Conservation (phyloP, 2,797 vertebrate species). For the Vireo griseus region DNA sequence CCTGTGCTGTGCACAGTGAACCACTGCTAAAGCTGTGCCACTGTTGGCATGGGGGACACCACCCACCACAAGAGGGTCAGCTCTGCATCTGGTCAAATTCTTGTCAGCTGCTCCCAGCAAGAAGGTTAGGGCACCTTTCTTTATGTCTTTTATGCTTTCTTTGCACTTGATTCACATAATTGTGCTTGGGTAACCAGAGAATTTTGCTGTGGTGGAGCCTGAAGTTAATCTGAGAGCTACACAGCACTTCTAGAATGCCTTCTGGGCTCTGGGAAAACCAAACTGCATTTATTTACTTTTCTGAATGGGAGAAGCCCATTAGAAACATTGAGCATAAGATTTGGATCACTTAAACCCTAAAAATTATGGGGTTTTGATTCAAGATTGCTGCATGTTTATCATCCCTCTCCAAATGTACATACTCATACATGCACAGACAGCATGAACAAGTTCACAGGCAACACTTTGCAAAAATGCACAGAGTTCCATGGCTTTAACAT, state of each 20-base stretch:
- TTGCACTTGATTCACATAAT: not conserved
- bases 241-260: not conserved
- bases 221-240: not conserved
- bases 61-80: not conserved
- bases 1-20: not conserved
- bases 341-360: not conserved
- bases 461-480: not conserved
- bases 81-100: not conserved
- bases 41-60: not conserved
- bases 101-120: not conserved
- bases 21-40: not conserved
- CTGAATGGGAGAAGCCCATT: not conserved
- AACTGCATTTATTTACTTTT: not conserved
- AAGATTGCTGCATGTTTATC: not conserved
- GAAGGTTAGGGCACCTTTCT: accelerated
- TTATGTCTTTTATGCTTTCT: not conserved
- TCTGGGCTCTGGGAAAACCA: not conserved
- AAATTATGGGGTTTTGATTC: not conserved
- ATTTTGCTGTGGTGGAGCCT: not conserved
- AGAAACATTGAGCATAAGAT: not conserved
- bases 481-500: not conserved
- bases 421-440: accelerated
- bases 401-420: accelerated
- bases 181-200: not conserved
- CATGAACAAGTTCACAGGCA: not conserved